Percentiles rank a stretch among this genome's conserved stretches.
These are phyloP conservation scores for Troides helena DNA, from an alignment of 2,888 invertebrate species.

Conservation along the genomic window DNA sequence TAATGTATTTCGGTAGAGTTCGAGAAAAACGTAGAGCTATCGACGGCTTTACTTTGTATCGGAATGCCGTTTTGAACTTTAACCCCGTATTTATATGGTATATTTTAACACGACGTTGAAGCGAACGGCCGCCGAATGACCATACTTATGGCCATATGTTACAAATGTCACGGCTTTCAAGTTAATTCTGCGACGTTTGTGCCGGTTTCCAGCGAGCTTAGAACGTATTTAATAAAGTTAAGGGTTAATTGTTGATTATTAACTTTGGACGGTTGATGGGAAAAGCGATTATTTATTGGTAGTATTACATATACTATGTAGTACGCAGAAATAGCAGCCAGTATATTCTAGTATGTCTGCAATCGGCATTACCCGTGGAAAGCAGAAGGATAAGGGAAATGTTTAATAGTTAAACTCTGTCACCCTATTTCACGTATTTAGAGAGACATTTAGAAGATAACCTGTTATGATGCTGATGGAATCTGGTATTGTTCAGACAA, in stretches of 20 bases:
- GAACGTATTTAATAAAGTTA: constrained; percentile 22
- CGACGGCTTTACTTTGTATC: background rate
- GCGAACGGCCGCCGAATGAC: constrained; percentile 18
- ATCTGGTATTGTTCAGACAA: too few relatives aligned
- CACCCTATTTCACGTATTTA: too few relatives aligned
- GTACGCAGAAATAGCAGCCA: too few relatives aligned
- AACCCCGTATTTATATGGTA: background rate
- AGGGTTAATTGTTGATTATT: constrained; percentile 23
- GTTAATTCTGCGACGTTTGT: constrained; percentile 23
- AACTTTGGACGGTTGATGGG: background rate
- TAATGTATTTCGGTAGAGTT: constrained; percentile 22
- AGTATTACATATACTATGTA: too few relatives aligned
- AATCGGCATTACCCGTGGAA: too few relatives aligned
- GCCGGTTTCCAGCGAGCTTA: constrained; percentile 17
- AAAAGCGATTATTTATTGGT: too few relatives aligned
- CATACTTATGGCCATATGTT: constrained; percentile 32
- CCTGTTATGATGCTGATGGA: too few relatives aligned
- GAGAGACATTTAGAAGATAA: too few relatives aligned
- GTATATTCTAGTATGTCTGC: too few relatives aligned
- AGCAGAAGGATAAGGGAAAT: too few relatives aligned
- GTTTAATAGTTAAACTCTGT: too few relatives aligned
- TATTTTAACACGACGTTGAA: constrained; percentile 11
- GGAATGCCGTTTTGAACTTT: constrained; percentile 11
- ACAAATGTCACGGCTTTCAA: constrained; percentile 34
- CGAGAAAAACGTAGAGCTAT: constrained; percentile 24